Base-by-base conservation (phyloP, 2,888 invertebrate genomes). In the Pachymerium ferrugineum region DNA sequence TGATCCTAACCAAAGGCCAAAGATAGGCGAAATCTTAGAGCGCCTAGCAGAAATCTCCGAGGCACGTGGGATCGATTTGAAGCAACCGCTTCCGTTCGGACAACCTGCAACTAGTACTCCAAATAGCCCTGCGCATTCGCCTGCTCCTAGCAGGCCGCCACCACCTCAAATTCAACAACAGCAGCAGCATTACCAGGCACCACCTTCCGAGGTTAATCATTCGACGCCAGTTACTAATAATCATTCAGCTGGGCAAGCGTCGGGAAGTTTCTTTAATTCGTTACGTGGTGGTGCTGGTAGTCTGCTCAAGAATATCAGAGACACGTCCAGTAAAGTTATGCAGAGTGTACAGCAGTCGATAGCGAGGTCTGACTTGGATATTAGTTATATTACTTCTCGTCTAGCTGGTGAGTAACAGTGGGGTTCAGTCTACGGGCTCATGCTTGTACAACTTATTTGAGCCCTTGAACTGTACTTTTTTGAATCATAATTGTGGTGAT, bases 321-420 rank as follows among this genome's bases (percentile, higher is more conserved):
- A 97, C 80, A 97, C 96, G 0, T 95, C 97, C 22, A 91, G 90
- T 38, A 97, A 96, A 86, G 95, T 98, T 54, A 96, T 97, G 90
- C 94, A 97, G 82, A 93, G 95, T 38, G 93, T 97, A 77, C 94
- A 94, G 82, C 93, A 94, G 88, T 89, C 90, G 68, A 94, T 94
- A 83, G 91, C 90, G 33, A 87, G 92, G 78, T 89, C 89, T 71
- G 96, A 96, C 83, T 84, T 97, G 80, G 97, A 97, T 81, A 90
- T 96, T 74, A 93, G 90, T 80, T 95, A 95, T 83, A 88, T 97
- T 77, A 97, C 97, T 10, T 93, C 94, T 71, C 88, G 96, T 74
- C 85, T 97, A 74, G 86, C 93, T 77, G 82, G 83, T 83, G 77
- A 78, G 76, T 71, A 12, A 68, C 10, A 30, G 30, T 28, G 10